Evolutionary conservation across 1,140 invertebrate genomes (phyloP), one percentile per base, ranked within the genome.

Genomic region (Acromyrmex echinatior): DNA sequence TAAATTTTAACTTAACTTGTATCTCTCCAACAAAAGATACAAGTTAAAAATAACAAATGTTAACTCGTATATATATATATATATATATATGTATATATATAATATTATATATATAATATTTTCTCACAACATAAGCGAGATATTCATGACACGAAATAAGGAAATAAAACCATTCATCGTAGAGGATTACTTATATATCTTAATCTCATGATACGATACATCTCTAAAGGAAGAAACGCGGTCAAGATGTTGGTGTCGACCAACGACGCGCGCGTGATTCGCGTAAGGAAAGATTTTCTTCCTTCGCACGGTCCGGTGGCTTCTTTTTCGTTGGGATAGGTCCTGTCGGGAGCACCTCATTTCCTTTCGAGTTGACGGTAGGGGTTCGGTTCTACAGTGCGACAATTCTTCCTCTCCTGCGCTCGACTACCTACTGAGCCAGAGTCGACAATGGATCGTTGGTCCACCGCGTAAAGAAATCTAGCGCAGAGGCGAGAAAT

Each of bases 321-420:
- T 91, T 91, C 90, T 90, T 91, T 90, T 82, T 86, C 76, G 73
- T 91, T 91, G 89, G 89, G 90, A 82, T 91, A 91, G 90, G 89
- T 91, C 90, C 87, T 90, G 90, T 90, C 82, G 70, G 74, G 89
- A 81, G 87, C 90, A 91, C 87, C 90, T 91, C 90, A 91, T 91
- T 91, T 91, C 90, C 90, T 91, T 91, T 91, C 86, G 89, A 91
- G 87, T 58, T 82, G 84, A 58, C 84, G 80, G 87, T 31, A 45
- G 68, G 53, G 73, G 58, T 84, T 84, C 80, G 73, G 79, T 74
- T 73, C 78, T 76, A 74, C 86, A 84, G 78, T 82, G 85, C 87
- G 80, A 91, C 89, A 90, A 90, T 86, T 76, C 77, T 35, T 66
- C 84, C 76, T 62, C 58, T 60, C 12, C 76, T 12, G 45, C 62